Percentiles rank a stretch among this genome's conserved stretches.
phyloP scores from a whole-genome alignment of 2,797 vertebrate species.

The Delichon dasypus region DNA sequence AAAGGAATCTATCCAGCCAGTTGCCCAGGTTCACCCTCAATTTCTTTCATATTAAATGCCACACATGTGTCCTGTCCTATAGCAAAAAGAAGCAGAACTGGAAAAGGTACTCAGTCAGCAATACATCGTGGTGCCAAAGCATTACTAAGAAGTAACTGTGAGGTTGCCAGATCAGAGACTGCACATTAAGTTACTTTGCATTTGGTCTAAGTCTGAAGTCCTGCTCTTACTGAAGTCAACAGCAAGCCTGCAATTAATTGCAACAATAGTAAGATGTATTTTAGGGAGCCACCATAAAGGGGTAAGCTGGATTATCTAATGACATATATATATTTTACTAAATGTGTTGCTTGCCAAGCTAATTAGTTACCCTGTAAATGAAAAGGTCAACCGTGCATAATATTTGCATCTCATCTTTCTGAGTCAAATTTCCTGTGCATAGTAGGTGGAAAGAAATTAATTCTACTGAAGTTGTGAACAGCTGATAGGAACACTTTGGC shows the following conservation, averaged over 20 bases:
- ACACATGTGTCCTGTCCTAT: not conserved
- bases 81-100: not conserved
- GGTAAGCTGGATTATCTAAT: slow-evolving; percentile 39
- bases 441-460: slow-evolving; percentile 40
- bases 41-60: not conserved
- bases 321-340: slow-evolving; percentile 23
- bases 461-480: not conserved
- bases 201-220: not conserved
- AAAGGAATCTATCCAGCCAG: not conserved
- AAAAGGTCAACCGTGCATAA: slow-evolving; percentile 60
- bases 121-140: not conserved
- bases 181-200: not conserved
- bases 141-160: not conserved
- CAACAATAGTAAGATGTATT: not conserved
- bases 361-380: slow-evolving; percentile 58
- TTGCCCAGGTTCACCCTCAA: not conserved
- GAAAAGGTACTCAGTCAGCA: not conserved
- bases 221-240: not conserved
- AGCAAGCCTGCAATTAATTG: not conserved
- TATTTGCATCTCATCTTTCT: slow-evolving; percentile 56
- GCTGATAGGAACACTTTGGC: not conserved
- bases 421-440: slow-evolving; percentile 30
- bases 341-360: slow-evolving; percentile 38
- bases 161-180: not conserved
- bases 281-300: slow-evolving; percentile 2